phyloP scores from a whole-genome alignment of 92 coral and sea anemone genomes.

The Chrysogorgia sp. region DNA sequence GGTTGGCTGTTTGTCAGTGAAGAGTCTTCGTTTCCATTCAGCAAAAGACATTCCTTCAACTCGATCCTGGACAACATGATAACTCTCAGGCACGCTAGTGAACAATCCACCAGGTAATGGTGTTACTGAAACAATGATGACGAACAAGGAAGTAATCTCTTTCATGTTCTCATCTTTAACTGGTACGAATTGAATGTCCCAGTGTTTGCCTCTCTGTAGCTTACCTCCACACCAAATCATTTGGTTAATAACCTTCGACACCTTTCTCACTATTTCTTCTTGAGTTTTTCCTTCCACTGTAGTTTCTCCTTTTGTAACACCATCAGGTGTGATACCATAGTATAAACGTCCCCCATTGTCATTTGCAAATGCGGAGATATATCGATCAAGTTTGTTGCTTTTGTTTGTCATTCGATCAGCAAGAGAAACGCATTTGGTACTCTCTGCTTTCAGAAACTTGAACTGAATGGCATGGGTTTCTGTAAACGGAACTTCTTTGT shows the following conservation, averaged over 20 bases:
- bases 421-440: conserved; percentile 22
- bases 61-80: conserved; percentile 43
- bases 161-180: conserved; percentile 30
- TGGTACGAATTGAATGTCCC: conserved; percentile 50
- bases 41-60: conserved; percentile 28
- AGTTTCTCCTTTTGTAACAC: conserved; percentile 40
- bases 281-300: conserved; percentile 5
- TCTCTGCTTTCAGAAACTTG: conserved; percentile 25
- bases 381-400: conserved; percentile 33
- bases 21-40: conserved; percentile 32
- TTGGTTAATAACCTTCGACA: conserved; percentile 28
- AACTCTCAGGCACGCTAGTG: conserved; percentile 29
- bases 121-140: conserved; percentile 26
- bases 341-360: conserved; percentile 46
- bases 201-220: conserved; percentile 40
- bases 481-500: too few relatives aligned
- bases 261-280: background rate
- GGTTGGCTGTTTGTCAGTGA: too few relatives aligned
- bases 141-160: conserved; percentile 29
- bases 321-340: conserved; percentile 43
- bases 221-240: conserved; percentile 47
- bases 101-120: conserved; percentile 52
- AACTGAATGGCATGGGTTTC: background rate
- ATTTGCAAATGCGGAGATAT: conserved; percentile 55
- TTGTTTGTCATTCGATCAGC: conserved; percentile 21